Evolutionary conservation across 2,113 vertebrate species (phyloP), one percentile per base, ranked within the genome.

Genomic region (Triplophysa tibetana): DNA sequence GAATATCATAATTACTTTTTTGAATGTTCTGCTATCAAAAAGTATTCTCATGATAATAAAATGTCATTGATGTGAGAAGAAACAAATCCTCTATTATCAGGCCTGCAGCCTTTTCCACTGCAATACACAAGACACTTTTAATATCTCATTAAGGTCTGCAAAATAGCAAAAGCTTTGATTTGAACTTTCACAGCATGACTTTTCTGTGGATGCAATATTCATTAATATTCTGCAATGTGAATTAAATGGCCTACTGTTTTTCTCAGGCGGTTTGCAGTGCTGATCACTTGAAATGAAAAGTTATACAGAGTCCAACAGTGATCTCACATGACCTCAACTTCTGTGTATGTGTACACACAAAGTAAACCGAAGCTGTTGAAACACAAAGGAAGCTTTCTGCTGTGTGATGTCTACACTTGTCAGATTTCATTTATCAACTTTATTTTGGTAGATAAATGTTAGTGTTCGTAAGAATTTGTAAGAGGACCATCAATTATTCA

Each of bases 21-120:
- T 63, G 45, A 41, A 72, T 8, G 38, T 50, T 63, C 7, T 38
- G 5, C 33, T 6, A 38, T 38, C 6, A 38, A 43, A 24, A 29
- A 24, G 26, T 23, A 41, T 24, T 68, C 8, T 54, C 21, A 29
- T 52, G 29, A 70, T 74, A 73, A 78, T 73, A 74, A 78, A 82
- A 82, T 33, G 77, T 82, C 50, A 78, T 73, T 65, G 38, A 5
- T 50, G 45, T 29, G 54, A 19, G 54, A 74, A 21, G 29, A 54
- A 70, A 62, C 61, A 73, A 54, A 16, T 19, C 16, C 43, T 21
- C 29, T 13, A 64, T 67, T 67, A 58, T 60, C 56, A 60, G 24
- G 45, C 13, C 56, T 63, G 4, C 77, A 65, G 29, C 14, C 8
- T 1, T 33, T 10, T 78, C 8, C 16, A 64, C 56, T 65, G 58